Conservation (phyloP, 2,797 vertebrate genomes). For the Lepilemur ruficaudatus region DNA sequence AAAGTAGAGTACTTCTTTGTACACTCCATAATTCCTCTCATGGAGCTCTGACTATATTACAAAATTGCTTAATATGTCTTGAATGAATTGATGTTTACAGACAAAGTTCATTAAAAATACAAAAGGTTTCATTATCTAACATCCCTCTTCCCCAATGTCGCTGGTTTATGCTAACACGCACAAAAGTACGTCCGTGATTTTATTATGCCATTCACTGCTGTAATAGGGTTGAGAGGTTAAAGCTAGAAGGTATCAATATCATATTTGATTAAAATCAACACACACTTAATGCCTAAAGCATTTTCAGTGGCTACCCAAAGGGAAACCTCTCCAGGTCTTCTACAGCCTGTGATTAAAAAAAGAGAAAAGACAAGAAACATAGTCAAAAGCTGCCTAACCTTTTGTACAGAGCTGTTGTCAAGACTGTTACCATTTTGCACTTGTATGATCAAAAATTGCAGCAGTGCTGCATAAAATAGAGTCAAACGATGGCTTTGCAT, state of each 20-base stretch:
- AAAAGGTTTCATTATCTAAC: slow-evolving; percentile 42
- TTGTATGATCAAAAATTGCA: slow-evolving; percentile 54
- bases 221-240: neutral
- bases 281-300: neutral
- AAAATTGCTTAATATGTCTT: neutral
- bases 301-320: slow-evolving; percentile 24
- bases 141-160: slow-evolving; percentile 29
- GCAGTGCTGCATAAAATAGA: slow-evolving; percentile 41
- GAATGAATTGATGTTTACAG: neutral
- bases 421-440: slow-evolving; percentile 47
- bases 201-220: neutral
- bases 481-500: neutral
- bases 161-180: slow-evolving; percentile 33
- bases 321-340: slow-evolving; percentile 3
- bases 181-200: neutral
- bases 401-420: slow-evolving; percentile 58
- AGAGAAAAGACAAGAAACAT: neutral
- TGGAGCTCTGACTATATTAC: neutral
- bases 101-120: neutral
- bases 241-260: slow-evolving; percentile 11
- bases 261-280: slow-evolving; percentile 53
- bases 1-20: neutral
- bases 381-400: slow-evolving; percentile 60
- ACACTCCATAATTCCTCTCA: neutral
- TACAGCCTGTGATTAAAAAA: slow-evolving; percentile 52